phyloP scores from a whole-genome alignment of 2,113 vertebrate species.

The Sinocyclocheilus anshuiensis region DNA sequence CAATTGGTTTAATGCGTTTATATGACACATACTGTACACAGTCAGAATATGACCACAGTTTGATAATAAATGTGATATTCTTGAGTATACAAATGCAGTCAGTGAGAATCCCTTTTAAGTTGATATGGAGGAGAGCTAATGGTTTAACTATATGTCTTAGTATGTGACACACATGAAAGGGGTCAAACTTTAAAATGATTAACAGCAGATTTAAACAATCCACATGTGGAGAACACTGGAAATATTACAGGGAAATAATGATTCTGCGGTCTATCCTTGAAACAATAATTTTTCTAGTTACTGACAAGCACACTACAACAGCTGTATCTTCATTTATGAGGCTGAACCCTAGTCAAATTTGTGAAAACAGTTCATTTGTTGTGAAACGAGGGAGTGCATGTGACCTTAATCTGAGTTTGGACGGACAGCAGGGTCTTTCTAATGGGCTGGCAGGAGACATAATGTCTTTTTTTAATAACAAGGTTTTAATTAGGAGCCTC shows the following conservation, averaged over 20 bases:
- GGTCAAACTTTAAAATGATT: not conserved
- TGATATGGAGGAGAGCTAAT: not conserved
- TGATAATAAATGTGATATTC: not conserved
- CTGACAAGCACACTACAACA: not conserved
- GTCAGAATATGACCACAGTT: not conserved
- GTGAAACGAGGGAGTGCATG: not conserved
- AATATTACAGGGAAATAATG: not conserved
- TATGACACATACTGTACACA: not conserved
- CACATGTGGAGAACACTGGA: not conserved
- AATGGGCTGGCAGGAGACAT: constrained; percentile 28
- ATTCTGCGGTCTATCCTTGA: not conserved
- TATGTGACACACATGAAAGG: not conserved
- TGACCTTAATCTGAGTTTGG: constrained; percentile 20
- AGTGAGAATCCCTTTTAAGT: not conserved
- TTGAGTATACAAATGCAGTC: not conserved
- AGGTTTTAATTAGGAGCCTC: constrained; percentile 41
- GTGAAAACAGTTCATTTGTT: not conserved
- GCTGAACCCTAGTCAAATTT: not conserved
- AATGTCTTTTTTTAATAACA: constrained; percentile 26
- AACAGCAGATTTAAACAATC: not conserved
- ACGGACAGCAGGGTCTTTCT: constrained; percentile 17
- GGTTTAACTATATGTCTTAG: not conserved
- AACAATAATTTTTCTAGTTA: not conserved
- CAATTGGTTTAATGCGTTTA: too few species aligned
- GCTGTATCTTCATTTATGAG: not conserved